Conservation (phyloP, 2,113 vertebrate genomes). For the Panurus biarmicus region DNA sequence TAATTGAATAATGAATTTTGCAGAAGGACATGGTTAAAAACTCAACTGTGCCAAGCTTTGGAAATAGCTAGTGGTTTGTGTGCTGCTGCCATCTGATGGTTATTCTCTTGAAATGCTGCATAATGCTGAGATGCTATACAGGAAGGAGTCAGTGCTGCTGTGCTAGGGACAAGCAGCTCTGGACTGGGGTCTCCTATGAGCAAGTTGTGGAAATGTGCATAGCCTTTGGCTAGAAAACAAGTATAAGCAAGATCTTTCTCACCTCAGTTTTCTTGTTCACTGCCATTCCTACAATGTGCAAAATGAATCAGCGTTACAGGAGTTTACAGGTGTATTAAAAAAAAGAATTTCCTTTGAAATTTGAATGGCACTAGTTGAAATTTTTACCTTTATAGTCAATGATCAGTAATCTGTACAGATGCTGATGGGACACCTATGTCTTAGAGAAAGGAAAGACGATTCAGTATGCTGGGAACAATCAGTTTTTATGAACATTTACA, state of each 20-base stretch:
- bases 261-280: not conserved
- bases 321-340: not conserved
- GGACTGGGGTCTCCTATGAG: accelerated
- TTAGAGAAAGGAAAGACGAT: not conserved
- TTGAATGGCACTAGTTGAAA: not conserved
- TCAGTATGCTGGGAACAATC: not conserved
- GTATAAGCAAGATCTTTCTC: not conserved
- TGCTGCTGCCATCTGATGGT: slow-evolving; percentile 69
- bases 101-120: not conserved
- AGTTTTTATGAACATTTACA: not conserved
- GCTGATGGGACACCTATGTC: not conserved
- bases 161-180: not conserved
- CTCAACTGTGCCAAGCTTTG: not conserved
- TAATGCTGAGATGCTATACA: accelerated
- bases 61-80: not conserved
- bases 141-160: not conserved
- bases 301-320: not conserved
- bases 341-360: not conserved
- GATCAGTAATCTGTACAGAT: not conserved
- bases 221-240: not conserved
- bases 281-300: not conserved
- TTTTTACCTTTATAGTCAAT: not conserved
- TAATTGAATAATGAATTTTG: not conserved
- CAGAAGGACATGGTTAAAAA: not conserved
- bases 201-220: not conserved